phyloP scores from a whole-genome alignment of 2,797 vertebrate species.

The Pterois miles region DNA sequence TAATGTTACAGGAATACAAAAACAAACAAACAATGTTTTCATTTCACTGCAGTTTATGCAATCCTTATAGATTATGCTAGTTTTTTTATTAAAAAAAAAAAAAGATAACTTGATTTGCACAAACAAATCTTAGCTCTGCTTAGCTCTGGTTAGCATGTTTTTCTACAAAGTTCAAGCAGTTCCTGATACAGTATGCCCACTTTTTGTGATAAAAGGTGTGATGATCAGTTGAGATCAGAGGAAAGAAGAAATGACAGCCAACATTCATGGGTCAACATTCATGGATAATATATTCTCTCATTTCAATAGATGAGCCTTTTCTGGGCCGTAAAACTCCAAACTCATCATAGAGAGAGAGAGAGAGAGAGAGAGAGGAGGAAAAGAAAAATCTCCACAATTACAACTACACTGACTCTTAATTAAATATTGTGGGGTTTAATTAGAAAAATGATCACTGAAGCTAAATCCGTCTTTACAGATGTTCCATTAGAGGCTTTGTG shows the following conservation, averaged over 20 bases:
- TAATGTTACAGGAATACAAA: not conserved
- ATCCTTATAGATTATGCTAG: not conserved
- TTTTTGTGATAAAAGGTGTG: not conserved
- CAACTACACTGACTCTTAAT: conserved; percentile 76
- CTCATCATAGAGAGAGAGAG: conserved; percentile 8
- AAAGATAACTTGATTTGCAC: not conserved
- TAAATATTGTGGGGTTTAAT: conserved; percentile 83
- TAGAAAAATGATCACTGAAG: conserved; percentile 78
- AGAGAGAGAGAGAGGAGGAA: not conserved
- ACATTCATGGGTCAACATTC: conserved; percentile 59
- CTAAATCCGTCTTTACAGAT: conserved; percentile 78
- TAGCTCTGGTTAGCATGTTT: not conserved
- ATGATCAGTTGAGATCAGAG: not conserved
- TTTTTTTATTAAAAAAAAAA: not conserved
- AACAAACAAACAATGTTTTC: not conserved
- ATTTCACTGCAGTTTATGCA: not conserved
- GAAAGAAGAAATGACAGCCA: not conserved
- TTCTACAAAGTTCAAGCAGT: not conserved
- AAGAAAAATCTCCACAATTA: conserved; percentile 71
- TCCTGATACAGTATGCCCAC: not conserved
- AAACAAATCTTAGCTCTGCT: not conserved
- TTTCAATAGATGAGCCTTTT: conserved; percentile 54
- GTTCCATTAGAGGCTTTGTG: conserved; percentile 54
- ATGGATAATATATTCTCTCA: conserved; percentile 58
- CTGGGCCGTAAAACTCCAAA: conserved; percentile 17